These are phyloP conservation scores for Therioaphis trifolii DNA, from an alignment of 2,888 invertebrate genomes.

Conservation along the genomic window DNA sequence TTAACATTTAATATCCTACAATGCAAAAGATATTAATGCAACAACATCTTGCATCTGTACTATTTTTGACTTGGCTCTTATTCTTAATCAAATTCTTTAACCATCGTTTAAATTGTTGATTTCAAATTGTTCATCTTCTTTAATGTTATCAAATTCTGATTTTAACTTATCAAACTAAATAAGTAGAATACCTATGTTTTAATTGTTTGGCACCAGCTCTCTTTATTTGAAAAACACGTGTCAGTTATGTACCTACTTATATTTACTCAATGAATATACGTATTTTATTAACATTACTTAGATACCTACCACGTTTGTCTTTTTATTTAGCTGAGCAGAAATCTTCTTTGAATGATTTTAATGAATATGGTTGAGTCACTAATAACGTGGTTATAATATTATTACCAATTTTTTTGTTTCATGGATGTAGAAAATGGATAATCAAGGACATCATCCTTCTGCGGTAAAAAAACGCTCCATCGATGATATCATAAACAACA, in stretches of 20 bases:
- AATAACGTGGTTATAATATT: not conserved
- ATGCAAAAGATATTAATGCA: constrained; percentile 17
- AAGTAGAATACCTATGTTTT: not conserved
- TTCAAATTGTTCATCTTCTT: constrained; percentile 6
- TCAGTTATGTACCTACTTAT: not conserved
- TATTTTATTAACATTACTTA: not conserved
- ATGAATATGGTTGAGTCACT: not conserved
- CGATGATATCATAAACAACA: constrained; percentile 74
- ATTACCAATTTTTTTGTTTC: not conserved
- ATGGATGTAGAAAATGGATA: constrained; percentile 47
- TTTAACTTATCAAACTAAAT: not conserved
- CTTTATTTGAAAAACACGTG: not conserved
- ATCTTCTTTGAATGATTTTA: not conserved
- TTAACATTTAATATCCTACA: not conserved
- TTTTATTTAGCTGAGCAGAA: not conserved
- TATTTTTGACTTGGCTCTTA: constrained; percentile 55
- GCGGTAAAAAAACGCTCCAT: constrained; percentile 67
- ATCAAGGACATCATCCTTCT: constrained; percentile 44
- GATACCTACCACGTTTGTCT: not conserved
- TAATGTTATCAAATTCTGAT: not conserved
- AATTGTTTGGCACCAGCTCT: not conserved
- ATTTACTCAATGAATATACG: not conserved
- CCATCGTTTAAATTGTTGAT: constrained; percentile 16
- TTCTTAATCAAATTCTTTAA: constrained; percentile 45
- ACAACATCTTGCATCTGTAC: constrained; percentile 48